Evolutionary conservation across 2,888 invertebrate genomes (phyloP).

Genomic region (Sinodicranocentrus sp.): DNA sequence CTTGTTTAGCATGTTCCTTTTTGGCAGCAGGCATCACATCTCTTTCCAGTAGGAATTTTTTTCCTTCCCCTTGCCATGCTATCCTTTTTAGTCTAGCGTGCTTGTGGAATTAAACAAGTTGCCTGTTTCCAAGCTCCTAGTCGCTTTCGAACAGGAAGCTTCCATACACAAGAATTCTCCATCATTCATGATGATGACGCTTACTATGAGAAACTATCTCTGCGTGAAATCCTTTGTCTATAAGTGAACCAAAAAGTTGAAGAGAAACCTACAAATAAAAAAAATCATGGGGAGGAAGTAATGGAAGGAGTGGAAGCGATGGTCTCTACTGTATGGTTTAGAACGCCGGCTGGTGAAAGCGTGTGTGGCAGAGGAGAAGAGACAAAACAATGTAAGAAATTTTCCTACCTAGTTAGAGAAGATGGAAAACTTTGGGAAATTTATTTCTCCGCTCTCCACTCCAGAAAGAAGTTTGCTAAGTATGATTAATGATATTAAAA

Average conservation of each 20-base stretch:
- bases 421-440: conserved; percentile 35
- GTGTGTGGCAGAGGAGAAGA: no score
- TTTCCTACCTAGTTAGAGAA: background rate
- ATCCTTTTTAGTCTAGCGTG: conserved; percentile 5
- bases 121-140: no score
- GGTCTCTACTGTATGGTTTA: no score
- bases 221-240: conserved; percentile 41
- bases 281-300: no score
- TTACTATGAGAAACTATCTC: conserved; percentile 29
- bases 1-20: conserved; percentile 17
- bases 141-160: background rate
- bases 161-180: conserved; percentile 25
- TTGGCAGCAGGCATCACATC: conserved; percentile 1
- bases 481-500: conserved; percentile 75
- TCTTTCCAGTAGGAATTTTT: background rate
- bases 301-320: no score
- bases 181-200: conserved; percentile 37
- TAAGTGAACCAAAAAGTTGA: no score
- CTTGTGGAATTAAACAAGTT: conserved; percentile 24
- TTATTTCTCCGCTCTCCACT: conserved; percentile 45
- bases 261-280: no score
- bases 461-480: conserved; percentile 46
- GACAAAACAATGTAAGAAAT: conserved; percentile 13
- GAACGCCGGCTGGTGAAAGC: conserved; percentile 5
- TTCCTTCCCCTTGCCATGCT: background rate